Conservation (phyloP, 2,113 vertebrate genomes). For the Coturnix japonica region DNA sequence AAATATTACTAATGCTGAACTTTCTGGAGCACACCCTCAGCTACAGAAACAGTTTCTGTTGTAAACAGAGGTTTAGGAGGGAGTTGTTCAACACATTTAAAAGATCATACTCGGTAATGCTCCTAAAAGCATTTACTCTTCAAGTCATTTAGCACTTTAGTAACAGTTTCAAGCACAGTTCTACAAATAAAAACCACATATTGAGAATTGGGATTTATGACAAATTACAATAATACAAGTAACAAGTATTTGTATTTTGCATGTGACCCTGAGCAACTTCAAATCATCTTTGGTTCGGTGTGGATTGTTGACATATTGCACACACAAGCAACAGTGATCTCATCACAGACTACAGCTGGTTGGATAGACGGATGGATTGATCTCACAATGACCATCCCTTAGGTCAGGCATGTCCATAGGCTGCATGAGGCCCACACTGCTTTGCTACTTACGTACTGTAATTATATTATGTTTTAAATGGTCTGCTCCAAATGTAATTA, state of each 20-base stretch:
- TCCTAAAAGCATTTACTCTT: neutral
- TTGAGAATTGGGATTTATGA: neutral
- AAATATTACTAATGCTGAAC: conserved; percentile 24
- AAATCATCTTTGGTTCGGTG: neutral
- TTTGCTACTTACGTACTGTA: too few relatives aligned
- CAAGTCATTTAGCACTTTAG: neutral
- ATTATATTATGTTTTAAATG: too few relatives aligned
- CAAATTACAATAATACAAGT: neutral
- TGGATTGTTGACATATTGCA: neutral
- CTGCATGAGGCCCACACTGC: too few relatives aligned
- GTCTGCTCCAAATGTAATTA: too few relatives aligned
- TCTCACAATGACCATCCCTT: neutral
- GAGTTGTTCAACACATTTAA: neutral
- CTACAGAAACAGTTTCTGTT: neutral
- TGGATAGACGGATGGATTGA: neutral
- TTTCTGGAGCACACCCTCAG: conserved; percentile 6
- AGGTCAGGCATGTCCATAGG: neutral
- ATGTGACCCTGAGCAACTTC: neutral
- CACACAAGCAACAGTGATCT: neutral
- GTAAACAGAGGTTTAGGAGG: neutral
- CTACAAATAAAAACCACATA: neutral
- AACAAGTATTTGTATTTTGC: fast-evolving
- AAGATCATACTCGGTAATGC: neutral
- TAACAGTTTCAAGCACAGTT: neutral
- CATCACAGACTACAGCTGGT: neutral